Conservation (phyloP, 2,113 vertebrate genomes). For the Eptesicus fuscus region DNA sequence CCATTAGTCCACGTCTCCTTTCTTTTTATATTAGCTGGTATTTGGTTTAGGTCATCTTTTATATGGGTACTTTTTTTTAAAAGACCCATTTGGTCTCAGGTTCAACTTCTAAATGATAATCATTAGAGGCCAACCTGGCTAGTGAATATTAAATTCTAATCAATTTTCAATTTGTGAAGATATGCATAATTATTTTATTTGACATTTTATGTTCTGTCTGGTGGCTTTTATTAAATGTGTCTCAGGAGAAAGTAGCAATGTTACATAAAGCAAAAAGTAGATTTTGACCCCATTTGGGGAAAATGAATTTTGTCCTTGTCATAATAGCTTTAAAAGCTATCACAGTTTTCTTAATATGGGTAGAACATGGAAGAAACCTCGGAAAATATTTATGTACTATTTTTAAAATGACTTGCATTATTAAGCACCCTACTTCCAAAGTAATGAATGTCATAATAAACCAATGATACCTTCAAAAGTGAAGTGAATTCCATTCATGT, state of each 20-base stretch:
- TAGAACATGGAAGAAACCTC: background rate
- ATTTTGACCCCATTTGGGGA: constrained; percentile 43
- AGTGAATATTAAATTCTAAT: constrained; percentile 45
- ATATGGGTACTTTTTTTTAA: background rate
- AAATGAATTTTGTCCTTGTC: background rate
- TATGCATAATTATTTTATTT: background rate
- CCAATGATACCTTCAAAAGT: background rate
- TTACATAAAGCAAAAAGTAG: constrained; percentile 58
- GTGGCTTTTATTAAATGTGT: constrained; percentile 48
- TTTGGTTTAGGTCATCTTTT: constrained; percentile 30
- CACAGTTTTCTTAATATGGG: constrained; percentile 18
- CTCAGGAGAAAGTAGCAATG: constrained; percentile 50
- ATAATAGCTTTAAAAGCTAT: constrained; percentile 35
- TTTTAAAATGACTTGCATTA: background rate
- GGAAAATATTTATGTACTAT: background rate
- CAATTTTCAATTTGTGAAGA: constrained; percentile 57
- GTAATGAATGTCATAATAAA: background rate
- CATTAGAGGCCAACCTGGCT: constrained; percentile 41
- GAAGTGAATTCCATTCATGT: background rate
- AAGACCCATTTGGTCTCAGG: background rate
- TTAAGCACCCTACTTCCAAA: background rate
- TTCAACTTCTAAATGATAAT: background rate
- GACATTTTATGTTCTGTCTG: constrained; percentile 44
- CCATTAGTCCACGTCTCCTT: background rate
- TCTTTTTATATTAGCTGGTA: constrained; percentile 11